Percentiles rank a stretch among this genome's conserved stretches.
phyloP scores from a whole-genome alignment of 2,113 vertebrate species.

The Elephas maximus region DNA sequence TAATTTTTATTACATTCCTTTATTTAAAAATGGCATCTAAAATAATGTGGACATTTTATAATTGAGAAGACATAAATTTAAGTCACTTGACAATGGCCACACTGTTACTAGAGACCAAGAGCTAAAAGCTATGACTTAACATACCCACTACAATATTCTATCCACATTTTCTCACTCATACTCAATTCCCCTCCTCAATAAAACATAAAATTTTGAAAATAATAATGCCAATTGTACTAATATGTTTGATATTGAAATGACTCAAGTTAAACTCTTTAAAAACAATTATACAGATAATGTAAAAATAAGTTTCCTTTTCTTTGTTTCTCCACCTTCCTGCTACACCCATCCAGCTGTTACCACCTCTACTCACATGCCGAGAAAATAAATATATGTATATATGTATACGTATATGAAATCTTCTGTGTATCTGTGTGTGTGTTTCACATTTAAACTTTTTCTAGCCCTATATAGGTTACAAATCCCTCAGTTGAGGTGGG shows the following conservation, averaged over 20 bases:
- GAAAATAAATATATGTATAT: not conserved
- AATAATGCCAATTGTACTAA: not conserved
- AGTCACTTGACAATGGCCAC: not conserved
- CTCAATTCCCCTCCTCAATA: not conserved
- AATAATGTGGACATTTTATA: not conserved
- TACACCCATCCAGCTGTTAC: not conserved
- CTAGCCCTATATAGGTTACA: not conserved
- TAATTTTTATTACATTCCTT: not conserved
- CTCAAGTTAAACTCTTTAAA: not conserved
- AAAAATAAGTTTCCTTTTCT: not conserved
- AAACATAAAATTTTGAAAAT: not conserved
- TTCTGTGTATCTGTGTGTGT: not conserved
- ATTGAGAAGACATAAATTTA: not conserved
- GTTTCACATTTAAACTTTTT: slow-evolving; percentile 1
- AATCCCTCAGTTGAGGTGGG: not conserved
- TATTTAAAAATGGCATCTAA: not conserved
- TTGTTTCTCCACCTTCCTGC: not conserved
- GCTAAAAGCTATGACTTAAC: not conserved
- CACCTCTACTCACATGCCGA: not conserved
- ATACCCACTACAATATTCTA: not conserved
- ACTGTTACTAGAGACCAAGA: not conserved
- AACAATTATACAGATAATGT: not conserved
- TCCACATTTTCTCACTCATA: not conserved
- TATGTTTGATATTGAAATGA: not conserved
- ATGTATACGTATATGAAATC: not conserved